These are phyloP conservation scores for Maccullochella peelii DNA, from an alignment of 2,113 vertebrate species.

Conservation along the genomic window DNA sequence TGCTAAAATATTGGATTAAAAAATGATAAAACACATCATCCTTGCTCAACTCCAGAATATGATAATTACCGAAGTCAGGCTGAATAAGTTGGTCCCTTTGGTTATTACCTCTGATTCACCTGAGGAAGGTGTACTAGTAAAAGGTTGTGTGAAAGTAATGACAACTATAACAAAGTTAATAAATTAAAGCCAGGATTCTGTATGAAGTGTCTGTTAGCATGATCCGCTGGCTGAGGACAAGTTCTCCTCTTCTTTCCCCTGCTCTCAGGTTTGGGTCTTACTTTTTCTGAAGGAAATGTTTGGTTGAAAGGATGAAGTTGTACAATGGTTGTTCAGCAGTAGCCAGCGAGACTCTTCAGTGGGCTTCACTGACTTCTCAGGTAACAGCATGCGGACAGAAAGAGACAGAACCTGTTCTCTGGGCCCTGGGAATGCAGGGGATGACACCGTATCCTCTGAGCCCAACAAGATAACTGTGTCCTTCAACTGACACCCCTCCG, in stretches of 20 bases:
- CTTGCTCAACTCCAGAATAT: background rate
- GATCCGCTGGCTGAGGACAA: background rate
- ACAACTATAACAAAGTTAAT: background rate
- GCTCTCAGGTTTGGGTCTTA: background rate
- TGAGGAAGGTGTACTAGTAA: background rate
- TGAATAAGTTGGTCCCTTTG: background rate
- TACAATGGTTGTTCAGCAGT: conserved; percentile 1
- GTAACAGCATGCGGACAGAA: conserved; percentile 41
- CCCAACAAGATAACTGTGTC: conserved; percentile 43
- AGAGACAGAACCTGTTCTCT: conserved; percentile 63
- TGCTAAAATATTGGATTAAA: background rate
- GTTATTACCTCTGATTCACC: background rate
- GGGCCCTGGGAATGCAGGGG: conserved; percentile 40
- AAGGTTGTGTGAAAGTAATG: background rate
- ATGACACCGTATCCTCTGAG: conserved; percentile 53
- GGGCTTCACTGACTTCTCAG: conserved; percentile 48
- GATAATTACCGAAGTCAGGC: background rate
- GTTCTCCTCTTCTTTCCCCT: background rate
- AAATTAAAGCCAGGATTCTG: background rate
- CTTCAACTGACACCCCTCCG: conserved; percentile 13
- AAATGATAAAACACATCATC: background rate
- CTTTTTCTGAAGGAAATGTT: background rate
- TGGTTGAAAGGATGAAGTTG: conserved; percentile 14
- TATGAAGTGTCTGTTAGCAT: background rate
- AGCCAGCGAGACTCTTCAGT: conserved; percentile 26